These are phyloP conservation scores for Oncorhynchus keta DNA, from an alignment of 2,113 vertebrate genomes.

Conservation along the genomic window DNA sequence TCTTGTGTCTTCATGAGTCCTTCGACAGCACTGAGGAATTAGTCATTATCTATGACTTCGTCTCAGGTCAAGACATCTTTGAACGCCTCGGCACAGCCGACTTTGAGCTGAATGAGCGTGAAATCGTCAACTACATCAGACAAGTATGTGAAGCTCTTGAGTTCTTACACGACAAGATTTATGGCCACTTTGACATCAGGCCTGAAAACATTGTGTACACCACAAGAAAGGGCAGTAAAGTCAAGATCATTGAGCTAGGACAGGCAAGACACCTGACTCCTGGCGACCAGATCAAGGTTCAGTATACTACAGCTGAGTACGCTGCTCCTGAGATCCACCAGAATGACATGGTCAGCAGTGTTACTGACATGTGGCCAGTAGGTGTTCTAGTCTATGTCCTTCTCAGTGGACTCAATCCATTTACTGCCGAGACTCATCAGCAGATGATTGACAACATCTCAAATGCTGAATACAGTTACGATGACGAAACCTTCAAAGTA, in stretches of 20 bases:
- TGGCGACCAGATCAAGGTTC: conserved; percentile 90
- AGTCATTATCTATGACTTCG: conserved; percentile 96
- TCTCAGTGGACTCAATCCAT: conserved; percentile 93
- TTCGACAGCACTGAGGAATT: conserved; percentile 96
- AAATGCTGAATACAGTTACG: conserved; percentile 91
- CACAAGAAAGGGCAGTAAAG: conserved; percentile 83
- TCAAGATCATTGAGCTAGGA: conserved; percentile 97
- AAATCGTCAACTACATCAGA: conserved; percentile 85
- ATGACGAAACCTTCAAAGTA: conserved; percentile 92
- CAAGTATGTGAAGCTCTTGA: conserved; percentile 92
- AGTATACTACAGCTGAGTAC: conserved; percentile 91
- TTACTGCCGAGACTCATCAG: conserved; percentile 95
- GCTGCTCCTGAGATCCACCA: conserved; percentile 96
- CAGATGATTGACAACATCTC: conserved; percentile 95
- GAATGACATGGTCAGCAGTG: conserved; percentile 89
- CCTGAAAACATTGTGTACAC: conserved; percentile 95
- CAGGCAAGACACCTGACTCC: conserved; percentile 90
- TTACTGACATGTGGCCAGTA: conserved; percentile 98
- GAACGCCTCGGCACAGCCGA: conserved; percentile 85
- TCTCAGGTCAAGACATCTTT: conserved; percentile 94
- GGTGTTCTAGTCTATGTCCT: conserved; percentile 91
- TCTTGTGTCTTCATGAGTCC: conserved; percentile 89
- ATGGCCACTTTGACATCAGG: conserved; percentile 94
- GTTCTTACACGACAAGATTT: conserved; percentile 85
- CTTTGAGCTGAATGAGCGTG: conserved; percentile 91